Conservation (phyloP, 2,888 invertebrate species). For the Phoronis australis region DNA sequence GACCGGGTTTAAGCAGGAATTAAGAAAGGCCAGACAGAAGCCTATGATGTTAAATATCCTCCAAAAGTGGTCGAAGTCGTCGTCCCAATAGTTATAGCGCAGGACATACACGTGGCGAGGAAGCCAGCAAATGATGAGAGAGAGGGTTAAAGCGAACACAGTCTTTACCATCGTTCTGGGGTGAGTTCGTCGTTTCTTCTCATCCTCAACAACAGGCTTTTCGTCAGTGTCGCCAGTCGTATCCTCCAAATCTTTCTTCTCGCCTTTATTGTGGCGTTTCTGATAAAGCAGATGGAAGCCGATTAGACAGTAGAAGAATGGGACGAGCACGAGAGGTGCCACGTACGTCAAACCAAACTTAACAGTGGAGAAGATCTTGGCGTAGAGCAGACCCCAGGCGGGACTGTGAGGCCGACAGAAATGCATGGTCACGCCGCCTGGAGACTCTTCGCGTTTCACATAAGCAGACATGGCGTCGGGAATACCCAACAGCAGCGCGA, state of each 20-base stretch:
- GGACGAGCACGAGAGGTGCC: slow-evolving; percentile 77
- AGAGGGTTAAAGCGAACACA: slow-evolving; percentile 79
- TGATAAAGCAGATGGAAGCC: no score
- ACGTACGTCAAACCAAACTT: slow-evolving; percentile 75
- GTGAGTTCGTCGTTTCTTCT: slow-evolving; percentile 10
- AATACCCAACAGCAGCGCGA: slow-evolving; percentile 70
- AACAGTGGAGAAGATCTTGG: slow-evolving; percentile 19
- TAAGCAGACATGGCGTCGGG: slow-evolving; percentile 68
- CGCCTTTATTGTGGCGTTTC: no score
- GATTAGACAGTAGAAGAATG: slow-evolving; percentile 82
- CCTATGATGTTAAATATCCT: slow-evolving; percentile 73
- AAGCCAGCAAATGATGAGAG: slow-evolving; percentile 56
- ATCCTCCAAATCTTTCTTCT: slow-evolving; percentile 32
- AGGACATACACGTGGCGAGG: slow-evolving; percentile 60
- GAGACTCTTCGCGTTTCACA: background rate
- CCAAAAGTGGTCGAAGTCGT: slow-evolving; percentile 68
- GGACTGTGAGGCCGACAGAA: background rate
- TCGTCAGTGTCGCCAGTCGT: slow-evolving; percentile 42
- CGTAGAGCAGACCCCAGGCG: slow-evolving; percentile 21
- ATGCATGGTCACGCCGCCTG: background rate
- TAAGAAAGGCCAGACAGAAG: slow-evolving; percentile 77
- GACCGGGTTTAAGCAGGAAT: slow-evolving; percentile 87
- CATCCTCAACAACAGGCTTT: slow-evolving; percentile 39
- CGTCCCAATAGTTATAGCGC: slow-evolving; percentile 70
- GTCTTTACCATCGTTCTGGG: slow-evolving; percentile 60